These are phyloP conservation scores for Brevipalpus yothersi DNA, from an alignment of 1,140 invertebrate species.

Conservation along the genomic window DNA sequence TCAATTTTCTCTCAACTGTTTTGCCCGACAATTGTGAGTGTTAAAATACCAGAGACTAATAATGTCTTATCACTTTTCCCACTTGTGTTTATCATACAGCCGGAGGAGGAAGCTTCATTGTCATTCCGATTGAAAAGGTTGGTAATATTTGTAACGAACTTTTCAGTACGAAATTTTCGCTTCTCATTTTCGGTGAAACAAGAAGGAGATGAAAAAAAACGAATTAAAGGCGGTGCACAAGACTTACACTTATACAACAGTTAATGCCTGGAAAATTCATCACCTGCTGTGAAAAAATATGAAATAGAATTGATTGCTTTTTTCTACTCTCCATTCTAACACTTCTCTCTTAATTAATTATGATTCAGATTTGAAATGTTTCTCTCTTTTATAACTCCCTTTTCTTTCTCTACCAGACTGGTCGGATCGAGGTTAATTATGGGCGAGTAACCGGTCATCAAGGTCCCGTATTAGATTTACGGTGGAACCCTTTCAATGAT, in stretches of 20 bases:
- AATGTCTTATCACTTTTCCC: neutral
- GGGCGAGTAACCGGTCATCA: conserved; percentile 52
- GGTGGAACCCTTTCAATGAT: conserved; percentile 80
- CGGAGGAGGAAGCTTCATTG: conserved; percentile 74
- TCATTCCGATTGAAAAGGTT: conserved; percentile 66
- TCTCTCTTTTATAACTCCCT: neutral
- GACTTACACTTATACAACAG: no score
- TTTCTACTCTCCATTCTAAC: neutral
- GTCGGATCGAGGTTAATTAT: conserved; percentile 28
- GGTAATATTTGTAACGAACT: no score
- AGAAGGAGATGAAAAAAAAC: no score
- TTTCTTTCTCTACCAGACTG: conserved; percentile 10
- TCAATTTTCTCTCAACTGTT: neutral
- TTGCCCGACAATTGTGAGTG: neutral
- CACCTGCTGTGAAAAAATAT: neutral
- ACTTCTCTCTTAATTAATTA: no score
- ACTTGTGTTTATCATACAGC: neutral
- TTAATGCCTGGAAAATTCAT: neutral
- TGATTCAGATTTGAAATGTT: neutral
- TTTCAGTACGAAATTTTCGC: conserved; percentile 10
- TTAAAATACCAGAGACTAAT: neutral
- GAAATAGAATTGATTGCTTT: neutral
- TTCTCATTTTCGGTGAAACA: no score
- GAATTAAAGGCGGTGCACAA: no score
- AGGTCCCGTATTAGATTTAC: conserved; percentile 56